phyloP scores from a whole-genome alignment of 2,797 vertebrate genomes.

The Gymnoscopelus braueri region DNA sequence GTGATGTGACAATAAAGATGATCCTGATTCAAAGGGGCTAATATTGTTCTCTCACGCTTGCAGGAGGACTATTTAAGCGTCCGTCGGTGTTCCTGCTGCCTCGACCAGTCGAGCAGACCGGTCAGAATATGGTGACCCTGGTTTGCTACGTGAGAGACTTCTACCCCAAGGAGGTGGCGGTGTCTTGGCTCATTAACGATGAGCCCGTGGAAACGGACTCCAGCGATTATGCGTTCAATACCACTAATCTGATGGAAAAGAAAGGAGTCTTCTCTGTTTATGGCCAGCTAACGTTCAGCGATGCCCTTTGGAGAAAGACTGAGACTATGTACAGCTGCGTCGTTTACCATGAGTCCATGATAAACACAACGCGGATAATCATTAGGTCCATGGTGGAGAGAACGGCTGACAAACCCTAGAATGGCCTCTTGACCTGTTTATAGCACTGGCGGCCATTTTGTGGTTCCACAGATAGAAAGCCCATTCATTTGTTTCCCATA shows the following conservation, averaged over 20 bases:
- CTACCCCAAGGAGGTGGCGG: slow-evolving; percentile 68
- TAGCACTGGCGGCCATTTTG: no score
- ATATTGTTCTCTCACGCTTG: slow-evolving; percentile 54
- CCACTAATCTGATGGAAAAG: slow-evolving; percentile 57
- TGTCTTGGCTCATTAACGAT: slow-evolving; percentile 80
- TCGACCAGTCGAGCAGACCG: slow-evolving; percentile 61
- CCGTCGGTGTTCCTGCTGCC: slow-evolving; percentile 74
- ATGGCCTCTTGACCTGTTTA: no score
- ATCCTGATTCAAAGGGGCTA: no score
- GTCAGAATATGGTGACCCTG: slow-evolving; percentile 57
- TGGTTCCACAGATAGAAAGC: no score
- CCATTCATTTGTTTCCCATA: no score
- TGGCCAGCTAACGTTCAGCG: slow-evolving; percentile 66
- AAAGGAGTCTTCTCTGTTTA: slow-evolving; percentile 66
- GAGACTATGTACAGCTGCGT: slow-evolving; percentile 58
- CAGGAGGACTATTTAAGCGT: slow-evolving; percentile 24
- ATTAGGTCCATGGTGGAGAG: slow-evolving; percentile 47
- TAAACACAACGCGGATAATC: slow-evolving; percentile 52
- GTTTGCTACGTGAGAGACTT: slow-evolving; percentile 80
- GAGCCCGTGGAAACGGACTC: slow-evolving; percentile 4
- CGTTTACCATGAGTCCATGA: slow-evolving; percentile 76
- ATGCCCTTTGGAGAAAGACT: slow-evolving; percentile 4
- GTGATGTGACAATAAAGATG: no score
- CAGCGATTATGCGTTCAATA: background rate
- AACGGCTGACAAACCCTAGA: slow-evolving; percentile 41